Evolutionary conservation across 2,797 vertebrate genomes (phyloP), one percentile per base, ranked within the genome.

Genomic region (Poecilia wingei): DNA sequence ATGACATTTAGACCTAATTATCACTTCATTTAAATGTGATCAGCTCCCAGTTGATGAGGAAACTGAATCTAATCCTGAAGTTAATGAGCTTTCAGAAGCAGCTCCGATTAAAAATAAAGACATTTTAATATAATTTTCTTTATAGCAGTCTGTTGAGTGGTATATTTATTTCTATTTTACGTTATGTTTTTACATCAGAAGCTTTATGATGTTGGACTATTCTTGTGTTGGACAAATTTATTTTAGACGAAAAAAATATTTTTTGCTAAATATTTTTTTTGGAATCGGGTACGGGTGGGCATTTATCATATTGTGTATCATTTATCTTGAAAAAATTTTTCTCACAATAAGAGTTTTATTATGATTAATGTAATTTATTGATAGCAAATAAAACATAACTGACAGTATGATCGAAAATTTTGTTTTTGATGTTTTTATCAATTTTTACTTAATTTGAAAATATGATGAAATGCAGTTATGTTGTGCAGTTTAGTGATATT

Each of bases 1-100:
- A 49, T 82, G 53, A 73, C 81, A 79, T 84, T 81, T 72, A 81
- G 53, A 83, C 68, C 41, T 81, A 71, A 85, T 90, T 76, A 87
- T 77, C 14, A 18, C 16, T 73, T 55, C n/a, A 68, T 88, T 81
- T 75, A 49, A 72, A 85, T 69, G 68, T 59, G 74, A 84, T 80
- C 74, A 39, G 75, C 76, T 77, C 72, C 55, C 33, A 46, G 28
- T 57, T 77, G 73, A 88, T 70, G 36, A 77, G 81, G 59, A 80
- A 75, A 72, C 55, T 46, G 73, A 74, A 72, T 80, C 53, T 31
- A 36, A 46, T 59, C 41, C 4, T 74, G 8, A 61, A 80, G 76
- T 46, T 84, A 89, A 81, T 73, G 14, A 82, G 72, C 82, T 76
- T 28, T 61, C 80, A 80, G 61, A 55, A 76, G 75, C 55, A 13